These are phyloP conservation scores for Trichopoda pennipes DNA, from an alignment of 2,888 invertebrate genomes.

Conservation along the genomic window DNA sequence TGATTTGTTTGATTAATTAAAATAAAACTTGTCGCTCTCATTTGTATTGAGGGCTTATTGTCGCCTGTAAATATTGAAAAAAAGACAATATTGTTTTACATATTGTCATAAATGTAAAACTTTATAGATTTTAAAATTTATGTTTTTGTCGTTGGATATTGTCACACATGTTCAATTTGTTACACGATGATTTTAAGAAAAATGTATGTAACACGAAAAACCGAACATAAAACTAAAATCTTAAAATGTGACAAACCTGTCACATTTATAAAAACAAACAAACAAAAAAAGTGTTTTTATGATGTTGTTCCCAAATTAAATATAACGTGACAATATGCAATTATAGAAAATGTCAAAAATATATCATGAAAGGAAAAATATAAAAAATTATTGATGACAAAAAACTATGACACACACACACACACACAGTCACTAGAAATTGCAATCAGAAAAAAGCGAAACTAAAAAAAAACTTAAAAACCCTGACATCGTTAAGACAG, in stretches of 20 bases:
- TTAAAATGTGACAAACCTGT: conserved; percentile 37
- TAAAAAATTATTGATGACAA: conserved; percentile 35
- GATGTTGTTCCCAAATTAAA: conserved; percentile 6
- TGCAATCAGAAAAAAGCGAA: not conserved
- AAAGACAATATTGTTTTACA: no score
- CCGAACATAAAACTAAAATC: not conserved
- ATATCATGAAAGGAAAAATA: not conserved
- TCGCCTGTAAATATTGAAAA: no score
- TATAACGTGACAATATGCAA: conserved; percentile 65
- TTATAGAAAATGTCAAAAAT: conserved; percentile 61
- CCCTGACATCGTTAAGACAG: not conserved
- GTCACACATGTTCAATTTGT: conserved; percentile 45
- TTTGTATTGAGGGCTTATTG: no score
- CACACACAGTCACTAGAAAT: not conserved
- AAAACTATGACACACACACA: not conserved
- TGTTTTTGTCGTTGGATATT: not conserved
- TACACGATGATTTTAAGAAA: conserved; percentile 9
- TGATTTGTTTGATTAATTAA: no score
- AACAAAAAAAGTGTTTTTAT: not conserved
- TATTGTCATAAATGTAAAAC: no score
- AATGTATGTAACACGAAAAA: not conserved
- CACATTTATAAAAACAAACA: conserved; percentile 3
- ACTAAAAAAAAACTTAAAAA: not conserved
- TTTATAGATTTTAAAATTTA: no score
- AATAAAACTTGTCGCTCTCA: no score